phyloP scores from a whole-genome alignment of 1,140 invertebrate genomes.

The Theocolax elegans region DNA sequence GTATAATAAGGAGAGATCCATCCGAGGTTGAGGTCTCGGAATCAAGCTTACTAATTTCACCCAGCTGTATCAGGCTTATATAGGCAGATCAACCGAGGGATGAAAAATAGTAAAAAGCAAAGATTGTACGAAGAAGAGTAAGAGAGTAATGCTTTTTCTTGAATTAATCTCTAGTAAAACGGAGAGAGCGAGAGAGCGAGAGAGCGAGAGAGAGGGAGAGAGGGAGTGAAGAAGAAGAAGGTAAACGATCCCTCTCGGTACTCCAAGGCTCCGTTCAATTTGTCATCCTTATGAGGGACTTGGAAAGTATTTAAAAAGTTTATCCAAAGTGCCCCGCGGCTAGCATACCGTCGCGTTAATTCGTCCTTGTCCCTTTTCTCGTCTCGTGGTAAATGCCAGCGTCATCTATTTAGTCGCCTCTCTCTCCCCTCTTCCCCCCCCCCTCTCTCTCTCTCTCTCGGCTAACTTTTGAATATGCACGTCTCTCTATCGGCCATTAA shows the following conservation, averaged over 20 bases:
- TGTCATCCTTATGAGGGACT: constrained; percentile 58
- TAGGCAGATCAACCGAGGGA: neutral
- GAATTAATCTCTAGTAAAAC: constrained; percentile 49
- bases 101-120: constrained; percentile 29
- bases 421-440: too few species aligned
- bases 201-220: constrained; percentile 15
- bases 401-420: constrained; percentile 22
- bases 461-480: constrained; percentile 24
- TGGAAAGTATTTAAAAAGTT: constrained; percentile 62
- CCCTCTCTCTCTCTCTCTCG: too few species aligned
- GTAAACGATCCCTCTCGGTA: constrained; percentile 39
- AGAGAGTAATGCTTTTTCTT: constrained; percentile 39
- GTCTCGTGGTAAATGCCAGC: neutral
- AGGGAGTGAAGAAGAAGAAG: constrained; percentile 28
- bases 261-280: constrained; percentile 48
- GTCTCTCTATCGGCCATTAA: constrained; percentile 27
- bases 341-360: constrained; percentile 50
- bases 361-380: constrained; percentile 48
- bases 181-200: constrained; percentile 30
- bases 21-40: too few species aligned
- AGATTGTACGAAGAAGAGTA: constrained; percentile 31
- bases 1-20: too few species aligned
- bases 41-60: neutral
- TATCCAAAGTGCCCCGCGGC: constrained; percentile 49
- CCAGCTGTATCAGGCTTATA: neutral